Evolutionary conservation across 1,140 invertebrate genomes (phyloP).

Genomic region (Drosophila pseudoobscura): DNA sequence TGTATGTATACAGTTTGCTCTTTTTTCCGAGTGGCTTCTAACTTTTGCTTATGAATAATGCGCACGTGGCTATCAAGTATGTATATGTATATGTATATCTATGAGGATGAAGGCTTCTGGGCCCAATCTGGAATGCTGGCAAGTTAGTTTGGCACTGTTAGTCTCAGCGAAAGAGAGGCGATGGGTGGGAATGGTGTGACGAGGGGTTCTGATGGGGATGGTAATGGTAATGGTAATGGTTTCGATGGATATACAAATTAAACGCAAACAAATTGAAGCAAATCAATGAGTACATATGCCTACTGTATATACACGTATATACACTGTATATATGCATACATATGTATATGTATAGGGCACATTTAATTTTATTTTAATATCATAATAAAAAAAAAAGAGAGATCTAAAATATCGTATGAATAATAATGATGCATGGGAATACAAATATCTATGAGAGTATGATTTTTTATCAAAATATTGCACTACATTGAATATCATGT

Average conservation of each 20-base stretch:
- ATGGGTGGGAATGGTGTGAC: constrained; percentile 3
- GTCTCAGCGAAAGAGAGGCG: constrained; percentile 18
- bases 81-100: background rate
- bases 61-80: too few species aligned
- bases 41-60: too few species aligned
- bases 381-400: constrained; percentile 14
- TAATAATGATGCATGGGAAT: constrained; percentile 19
- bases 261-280: constrained; percentile 69
- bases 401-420: constrained; percentile 20
- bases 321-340: background rate
- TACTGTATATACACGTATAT: constrained; percentile 22
- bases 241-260: constrained; percentile 38
- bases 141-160: constrained; percentile 31
- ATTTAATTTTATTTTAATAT: background rate
- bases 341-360: too few species aligned
- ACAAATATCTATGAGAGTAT: constrained; percentile 26
- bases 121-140: constrained; percentile 15
- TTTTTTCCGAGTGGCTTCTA: too few species aligned
- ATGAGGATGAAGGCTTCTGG: constrained; percentile 10
- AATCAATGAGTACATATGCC: constrained; percentile 11
- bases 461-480: constrained; percentile 67
- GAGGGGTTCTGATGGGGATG: constrained; percentile 1
- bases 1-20: constrained; percentile 8
- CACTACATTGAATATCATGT: constrained; percentile 67
- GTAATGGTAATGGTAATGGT: background rate